Base-by-base conservation (phyloP, 2,888 invertebrate genomes). In the Liodrosophila aerea region DNA sequence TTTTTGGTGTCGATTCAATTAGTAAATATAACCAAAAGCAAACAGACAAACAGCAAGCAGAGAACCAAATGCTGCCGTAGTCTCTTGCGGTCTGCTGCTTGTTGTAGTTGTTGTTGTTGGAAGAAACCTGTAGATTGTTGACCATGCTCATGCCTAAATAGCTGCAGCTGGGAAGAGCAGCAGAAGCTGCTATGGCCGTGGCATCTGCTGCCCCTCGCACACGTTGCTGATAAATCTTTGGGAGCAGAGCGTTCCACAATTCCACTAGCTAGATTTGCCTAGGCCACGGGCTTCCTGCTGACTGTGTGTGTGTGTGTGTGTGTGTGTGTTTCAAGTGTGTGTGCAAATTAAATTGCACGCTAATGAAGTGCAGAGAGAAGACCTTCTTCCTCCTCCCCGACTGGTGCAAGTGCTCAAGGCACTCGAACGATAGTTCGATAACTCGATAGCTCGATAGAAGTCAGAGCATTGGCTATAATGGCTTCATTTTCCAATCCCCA, bases 1-100 rank as follows among this genome's bases (percentile, higher is more conserved):
- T 87, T 88, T 87, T 88, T 88, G 88, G 88, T 88, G 88, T 88
- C 88, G 87, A 88, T 88, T 88, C 88, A 88, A 88, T 88, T 88
- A 88, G 88, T 88, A 87, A 88, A 88, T 88, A 88, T 88, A 82
- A 84, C 81, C 81, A 82, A 82, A 82, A 82, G 81, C 84, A 81
- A 81, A 84, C 80, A 81, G 73, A 81, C 81, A 84, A 71, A 80
- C 81, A 69, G 67, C 45, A 41, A 43, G 51, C 64, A 63, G 37
- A 37, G 37, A 37, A 64, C 66, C 73, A 68, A 73, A 78, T 73
- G 76, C 75, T 67, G 64, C 62, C 9, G 13, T 9, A 8, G 16
- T 8, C 34, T 62, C 59, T 9, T 40, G 49, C 46, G 50, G 59
- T 12, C 13, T 1, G 3, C 12, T 7, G n/a, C n/a, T 16, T 15